Evolutionary conservation across 2,888 invertebrate genomes (phyloP).

Genomic region (Gymnocheta viridis): DNA sequence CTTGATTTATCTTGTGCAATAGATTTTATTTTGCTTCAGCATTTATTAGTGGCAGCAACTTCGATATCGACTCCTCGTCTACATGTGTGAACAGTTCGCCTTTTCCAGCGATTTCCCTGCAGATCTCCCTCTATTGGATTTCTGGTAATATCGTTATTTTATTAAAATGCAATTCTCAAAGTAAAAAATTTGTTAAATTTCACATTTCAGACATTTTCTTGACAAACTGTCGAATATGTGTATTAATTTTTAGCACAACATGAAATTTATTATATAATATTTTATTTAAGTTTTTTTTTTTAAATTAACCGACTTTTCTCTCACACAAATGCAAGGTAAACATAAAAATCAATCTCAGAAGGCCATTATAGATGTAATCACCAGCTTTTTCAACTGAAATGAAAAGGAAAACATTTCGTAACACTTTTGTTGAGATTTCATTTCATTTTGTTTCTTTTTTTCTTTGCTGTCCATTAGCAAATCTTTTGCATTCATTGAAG

Average conservation of each 20-base stretch:
- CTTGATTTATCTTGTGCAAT: too few species aligned
- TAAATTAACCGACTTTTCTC: not conserved
- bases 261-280: not conserved
- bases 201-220: too few species aligned
- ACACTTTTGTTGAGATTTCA: slow-evolving; percentile 36
- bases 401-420: slow-evolving; percentile 35
- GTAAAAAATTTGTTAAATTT: too few species aligned
- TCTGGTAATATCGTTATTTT: too few species aligned
- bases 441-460: not conserved
- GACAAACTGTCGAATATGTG: too few species aligned
- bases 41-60: too few species aligned
- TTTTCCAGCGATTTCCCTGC: too few species aligned
- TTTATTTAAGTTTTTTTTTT: not conserved
- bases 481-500: slow-evolving; percentile 5
- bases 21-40: too few species aligned
- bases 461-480: slow-evolving; percentile 32
- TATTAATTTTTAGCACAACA: not conserved
- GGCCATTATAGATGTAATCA: slow-evolving; percentile 19
- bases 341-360: not conserved
- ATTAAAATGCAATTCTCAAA: too few species aligned
- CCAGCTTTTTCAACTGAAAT: not conserved
- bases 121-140: too few species aligned
- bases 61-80: too few species aligned
- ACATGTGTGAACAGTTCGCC: too few species aligned
- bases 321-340: not conserved